Evolutionary conservation across 2,888 invertebrate genomes (phyloP), one percentile per base, ranked within the genome.

Genomic region (Rhodophaea formosa): DNA sequence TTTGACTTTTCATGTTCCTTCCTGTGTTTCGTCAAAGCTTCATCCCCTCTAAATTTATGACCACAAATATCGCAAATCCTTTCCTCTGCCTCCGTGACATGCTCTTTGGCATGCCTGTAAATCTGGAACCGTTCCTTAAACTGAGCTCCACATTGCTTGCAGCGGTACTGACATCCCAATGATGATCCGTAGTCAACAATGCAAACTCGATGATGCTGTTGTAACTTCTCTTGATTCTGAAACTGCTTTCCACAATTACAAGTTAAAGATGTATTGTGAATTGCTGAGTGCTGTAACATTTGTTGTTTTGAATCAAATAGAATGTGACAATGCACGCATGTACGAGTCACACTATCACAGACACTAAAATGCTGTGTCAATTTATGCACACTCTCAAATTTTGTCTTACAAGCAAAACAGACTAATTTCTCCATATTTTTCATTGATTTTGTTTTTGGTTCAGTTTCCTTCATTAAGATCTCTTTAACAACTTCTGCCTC

Each of bases 371-470:
- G 92, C 46, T 86, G 82, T 3, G 84, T 80, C 3, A 91, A 61
- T 58, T 81, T 82, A 17, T 82, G 79, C 17, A 86, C 68, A 15
- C 66, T 79, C 8, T 87, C 83, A 64, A 78, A 82, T 53, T 79
- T 80, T 0, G 62, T 59, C 65, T 86, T 84, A 66, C 91, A 92
- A 8, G 83, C 90, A 64, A 85, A 86, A 67, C 92, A 92, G 42
- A 71, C 66, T 8, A 74, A 65, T 52, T 69, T 70, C 61, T 77
- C 77, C 3, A 82, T 78, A 44, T 46, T 30, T 49, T 66, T 74
- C 3, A 43, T 29, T 1, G 35, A 59, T 60, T 72, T 77, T 32
- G 59, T 67, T 65, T 79, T 86, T 42, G 79, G 72, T 43, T 82
- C 81, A 1, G 62, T 60, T 62, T 86, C 84, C 61, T 86, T 89